A percentile compares a stretch with the other conserved stretches of the same genome.
Evolutionary conservation across 1,140 invertebrate genomes (phyloP).

Genomic region (Papilio aristodemus): DNA sequence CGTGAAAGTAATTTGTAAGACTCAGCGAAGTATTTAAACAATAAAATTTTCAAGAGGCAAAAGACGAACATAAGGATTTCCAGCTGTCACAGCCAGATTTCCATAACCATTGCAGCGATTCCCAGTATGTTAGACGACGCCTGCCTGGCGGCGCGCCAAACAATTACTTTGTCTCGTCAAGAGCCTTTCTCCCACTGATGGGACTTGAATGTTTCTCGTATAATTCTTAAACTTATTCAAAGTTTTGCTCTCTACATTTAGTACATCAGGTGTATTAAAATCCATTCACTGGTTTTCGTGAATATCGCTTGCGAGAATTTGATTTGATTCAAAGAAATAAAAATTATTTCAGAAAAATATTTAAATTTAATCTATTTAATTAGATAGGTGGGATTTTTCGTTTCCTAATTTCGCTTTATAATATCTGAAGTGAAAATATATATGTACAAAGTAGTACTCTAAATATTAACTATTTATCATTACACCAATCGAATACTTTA

Average conservation of each 20-base stretch:
- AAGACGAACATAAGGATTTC: constrained; percentile 47
- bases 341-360: too few relatives aligned
- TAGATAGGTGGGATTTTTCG: too few relatives aligned
- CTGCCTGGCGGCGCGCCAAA: constrained; percentile 71
- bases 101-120: constrained; percentile 51
- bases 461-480: too few relatives aligned
- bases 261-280: neutral
- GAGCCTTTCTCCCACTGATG: constrained; percentile 42
- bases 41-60: constrained; percentile 39
- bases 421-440: too few relatives aligned
- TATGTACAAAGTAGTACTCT: too few relatives aligned
- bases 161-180: constrained; percentile 73
- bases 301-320: too few relatives aligned
- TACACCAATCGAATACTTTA: too few relatives aligned
- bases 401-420: too few relatives aligned
- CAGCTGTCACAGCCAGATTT: constrained; percentile 56
- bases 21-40: constrained; percentile 33
- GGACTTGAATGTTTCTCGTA: constrained; percentile 30
- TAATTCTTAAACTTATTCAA: constrained; percentile 31
- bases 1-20: constrained; percentile 5
- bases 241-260: neutral
- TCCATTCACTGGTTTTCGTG: too few relatives aligned
- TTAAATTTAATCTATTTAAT: too few relatives aligned
- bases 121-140: constrained; percentile 40
- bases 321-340: too few relatives aligned